Evolutionary conservation across 2,113 vertebrate genomes (phyloP).

Genomic region (Sinocyclocheilus anshuiensis): DNA sequence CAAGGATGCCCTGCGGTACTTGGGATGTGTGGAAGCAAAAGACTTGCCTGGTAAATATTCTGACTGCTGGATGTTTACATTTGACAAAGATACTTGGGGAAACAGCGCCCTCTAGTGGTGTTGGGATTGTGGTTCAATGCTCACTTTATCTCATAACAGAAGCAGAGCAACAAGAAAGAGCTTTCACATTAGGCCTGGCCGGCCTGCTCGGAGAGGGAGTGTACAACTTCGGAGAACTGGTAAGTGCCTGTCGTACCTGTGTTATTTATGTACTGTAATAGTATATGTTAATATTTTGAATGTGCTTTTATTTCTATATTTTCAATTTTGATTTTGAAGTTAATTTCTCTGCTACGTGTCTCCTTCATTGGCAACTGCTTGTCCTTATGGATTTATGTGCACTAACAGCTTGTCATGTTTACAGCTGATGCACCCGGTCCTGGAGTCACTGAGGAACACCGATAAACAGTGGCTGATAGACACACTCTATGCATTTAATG

Average conservation of each 20-base stretch:
- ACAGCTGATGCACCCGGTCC: conserved; percentile 95
- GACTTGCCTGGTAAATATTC: conserved; percentile 83
- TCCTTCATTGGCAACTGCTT: neutral
- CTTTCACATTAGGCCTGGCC: conserved; percentile 92
- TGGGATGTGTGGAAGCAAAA: conserved; percentile 93
- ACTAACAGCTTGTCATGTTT: neutral
- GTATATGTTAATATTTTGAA: neutral
- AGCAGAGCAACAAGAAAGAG: conserved; percentile 94
- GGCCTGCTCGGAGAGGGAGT: conserved; percentile 95
- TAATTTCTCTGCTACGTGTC: neutral
- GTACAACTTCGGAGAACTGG: conserved; percentile 97
- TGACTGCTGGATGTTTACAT: neutral
- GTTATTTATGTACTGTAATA: neutral
- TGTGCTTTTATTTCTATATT: neutral
- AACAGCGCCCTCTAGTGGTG: neutral
- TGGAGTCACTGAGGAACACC: conserved; percentile 90
- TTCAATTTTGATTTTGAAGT: neutral
- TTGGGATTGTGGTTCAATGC: neutral
- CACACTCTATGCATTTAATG: conserved; percentile 94
- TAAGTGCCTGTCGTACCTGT: conserved; percentile 64
- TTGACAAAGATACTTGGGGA: neutral
- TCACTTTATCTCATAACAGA: conserved; percentile 69
- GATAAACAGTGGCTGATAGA: conserved; percentile 98
- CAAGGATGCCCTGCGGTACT: conserved; percentile 91
- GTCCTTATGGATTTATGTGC: neutral